phyloP scores from a whole-genome alignment of 2,797 vertebrate genomes.

The Valencia hispanica region DNA sequence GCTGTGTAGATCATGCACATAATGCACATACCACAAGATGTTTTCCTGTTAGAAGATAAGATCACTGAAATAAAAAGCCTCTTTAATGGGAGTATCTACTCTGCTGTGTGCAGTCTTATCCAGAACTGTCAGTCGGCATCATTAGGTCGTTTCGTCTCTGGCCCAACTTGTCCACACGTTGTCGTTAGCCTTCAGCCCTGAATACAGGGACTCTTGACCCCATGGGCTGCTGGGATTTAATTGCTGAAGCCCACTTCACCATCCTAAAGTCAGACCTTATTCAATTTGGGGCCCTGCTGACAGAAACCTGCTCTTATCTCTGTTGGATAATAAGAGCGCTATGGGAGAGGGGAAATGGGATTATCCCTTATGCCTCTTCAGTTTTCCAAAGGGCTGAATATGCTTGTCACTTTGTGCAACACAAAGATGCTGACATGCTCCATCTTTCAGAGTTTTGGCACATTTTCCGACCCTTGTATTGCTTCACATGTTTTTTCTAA shows the following conservation, averaged over 20 bases:
- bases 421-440: constrained; percentile 39
- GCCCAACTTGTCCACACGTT: constrained; percentile 23
- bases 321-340: constrained; percentile 11
- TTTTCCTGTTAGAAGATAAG: constrained; percentile 49
- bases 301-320: constrained; percentile 62
- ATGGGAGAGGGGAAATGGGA: constrained; percentile 23
- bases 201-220: constrained; percentile 75
- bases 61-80: constrained; percentile 38
- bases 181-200: constrained; percentile 63
- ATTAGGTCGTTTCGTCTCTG: constrained; percentile 37
- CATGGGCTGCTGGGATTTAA: constrained; percentile 68
- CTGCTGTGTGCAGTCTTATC: constrained; percentile 51
- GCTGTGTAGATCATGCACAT: constrained; percentile 47
- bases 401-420: constrained; percentile 36
- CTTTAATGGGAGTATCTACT: constrained; percentile 47
- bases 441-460: constrained; percentile 10
- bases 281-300: constrained; percentile 53
- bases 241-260: constrained; percentile 62
- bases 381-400: constrained; percentile 14
- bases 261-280: constrained; percentile 54
- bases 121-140: constrained; percentile 49
- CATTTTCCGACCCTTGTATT: constrained; percentile 18
- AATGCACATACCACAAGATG: constrained; percentile 39
- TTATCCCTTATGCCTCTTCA: constrained; percentile 21
- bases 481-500: constrained; percentile 48